phyloP scores from a whole-genome alignment of 2,797 vertebrate genomes.

The Peromyscus aztecus region DNA sequence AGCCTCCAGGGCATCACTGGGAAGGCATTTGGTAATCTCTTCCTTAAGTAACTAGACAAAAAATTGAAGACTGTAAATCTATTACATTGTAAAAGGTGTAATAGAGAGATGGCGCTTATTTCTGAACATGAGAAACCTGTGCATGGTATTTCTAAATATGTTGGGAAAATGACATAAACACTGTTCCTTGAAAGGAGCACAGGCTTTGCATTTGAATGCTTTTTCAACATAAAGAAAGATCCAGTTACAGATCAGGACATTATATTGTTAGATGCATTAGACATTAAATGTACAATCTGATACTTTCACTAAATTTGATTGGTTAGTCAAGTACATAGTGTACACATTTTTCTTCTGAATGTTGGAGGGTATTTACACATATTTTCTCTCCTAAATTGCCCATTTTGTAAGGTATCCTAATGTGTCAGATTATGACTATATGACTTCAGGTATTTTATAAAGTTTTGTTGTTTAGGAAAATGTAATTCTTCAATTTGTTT shows the following conservation, averaged over 20 bases:
- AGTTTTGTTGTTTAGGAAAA: not conserved
- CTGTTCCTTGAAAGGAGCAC: not conserved
- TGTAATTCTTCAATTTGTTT: not conserved
- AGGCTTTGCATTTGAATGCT: conserved; percentile 3
- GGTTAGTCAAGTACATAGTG: not conserved
- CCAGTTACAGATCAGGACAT: not conserved
- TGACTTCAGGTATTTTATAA: not conserved
- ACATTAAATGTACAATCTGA: not conserved
- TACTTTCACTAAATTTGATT: conserved; percentile 43
- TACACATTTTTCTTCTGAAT: not conserved
- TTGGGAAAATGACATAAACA: not conserved
- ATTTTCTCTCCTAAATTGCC: conserved; percentile 9
- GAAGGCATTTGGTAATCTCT: conserved; percentile 17
- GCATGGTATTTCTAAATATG: not conserved
- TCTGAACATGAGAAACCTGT: not conserved
- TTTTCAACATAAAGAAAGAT: not conserved
- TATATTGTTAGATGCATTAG: not conserved
- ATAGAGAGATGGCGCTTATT: not conserved
- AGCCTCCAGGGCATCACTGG: not conserved
- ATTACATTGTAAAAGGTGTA: conserved; percentile 3
- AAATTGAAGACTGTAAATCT: not conserved
- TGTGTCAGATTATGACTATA: not conserved
- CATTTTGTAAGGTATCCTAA: not conserved
- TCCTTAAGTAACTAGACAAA: conserved; percentile 12
- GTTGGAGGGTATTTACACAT: not conserved